Evolutionary conservation across 2,888 invertebrate genomes (phyloP).

Genomic region (Hedychridium roseum): DNA sequence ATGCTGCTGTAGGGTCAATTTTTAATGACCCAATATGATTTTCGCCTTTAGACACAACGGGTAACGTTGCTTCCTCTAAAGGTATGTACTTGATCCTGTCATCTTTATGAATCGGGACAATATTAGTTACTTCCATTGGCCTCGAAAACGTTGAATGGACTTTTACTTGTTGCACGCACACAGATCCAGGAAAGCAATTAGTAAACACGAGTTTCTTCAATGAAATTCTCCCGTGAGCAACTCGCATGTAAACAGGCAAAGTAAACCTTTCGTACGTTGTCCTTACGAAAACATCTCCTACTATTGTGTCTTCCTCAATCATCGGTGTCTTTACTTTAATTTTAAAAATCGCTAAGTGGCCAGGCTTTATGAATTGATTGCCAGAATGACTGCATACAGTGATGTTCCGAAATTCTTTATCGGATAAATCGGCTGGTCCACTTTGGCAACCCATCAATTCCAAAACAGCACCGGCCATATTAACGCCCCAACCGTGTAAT

Average conservation of each 20-base stretch:
- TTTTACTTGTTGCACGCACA: constrained; percentile 78
- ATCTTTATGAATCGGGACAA: constrained; percentile 68
- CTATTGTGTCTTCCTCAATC: constrained; percentile 73
- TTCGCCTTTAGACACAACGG: constrained; percentile 59
- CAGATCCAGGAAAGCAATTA: constrained; percentile 83
- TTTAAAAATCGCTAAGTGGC: constrained; percentile 75
- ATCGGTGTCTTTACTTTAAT: constrained; percentile 75
- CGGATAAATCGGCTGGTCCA: constrained; percentile 61
- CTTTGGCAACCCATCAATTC: constrained; percentile 71
- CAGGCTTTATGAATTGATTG: constrained; percentile 67
- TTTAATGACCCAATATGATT: constrained; percentile 67
- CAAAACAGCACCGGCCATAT: constrained; percentile 69
- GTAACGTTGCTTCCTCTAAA: constrained; percentile 50
- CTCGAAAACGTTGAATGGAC: constrained; percentile 84
- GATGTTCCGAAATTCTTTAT: constrained; percentile 56
- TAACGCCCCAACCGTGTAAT: constrained; percentile 69
- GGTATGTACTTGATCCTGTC: constrained; percentile 58
- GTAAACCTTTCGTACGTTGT: constrained; percentile 76
- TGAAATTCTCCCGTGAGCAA: constrained; percentile 76
- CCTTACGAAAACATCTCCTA: constrained; percentile 76
- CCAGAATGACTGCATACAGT: constrained; percentile 57
- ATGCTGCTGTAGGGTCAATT: constrained; percentile 78
- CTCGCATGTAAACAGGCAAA: constrained; percentile 77
- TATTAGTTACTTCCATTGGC: constrained; percentile 78
- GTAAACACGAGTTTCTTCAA: constrained; percentile 72